phyloP scores from a whole-genome alignment of 2,113 vertebrate genomes.

The Accipiter virgatus region DNA sequence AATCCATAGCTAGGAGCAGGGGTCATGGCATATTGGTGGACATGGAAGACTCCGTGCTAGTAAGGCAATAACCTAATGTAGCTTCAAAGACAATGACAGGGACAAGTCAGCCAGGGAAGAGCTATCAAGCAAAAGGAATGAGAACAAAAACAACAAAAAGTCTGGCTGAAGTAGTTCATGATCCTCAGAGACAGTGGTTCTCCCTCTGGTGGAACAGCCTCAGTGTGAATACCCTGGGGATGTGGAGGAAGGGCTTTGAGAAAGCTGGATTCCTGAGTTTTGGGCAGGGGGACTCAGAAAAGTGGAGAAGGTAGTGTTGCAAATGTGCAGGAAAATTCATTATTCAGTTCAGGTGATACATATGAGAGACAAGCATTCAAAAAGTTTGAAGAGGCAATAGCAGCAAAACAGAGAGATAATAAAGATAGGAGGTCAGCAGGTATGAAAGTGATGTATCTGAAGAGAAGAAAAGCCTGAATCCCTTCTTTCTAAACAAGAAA shows the following conservation, averaged over 20 bases:
- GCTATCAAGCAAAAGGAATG: neutral
- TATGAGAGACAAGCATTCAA: neutral
- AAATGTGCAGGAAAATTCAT: neutral
- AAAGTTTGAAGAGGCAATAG: neutral
- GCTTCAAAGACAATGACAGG: neutral
- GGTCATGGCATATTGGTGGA: neutral
- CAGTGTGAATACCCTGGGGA: neutral
- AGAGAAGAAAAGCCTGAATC: neutral
- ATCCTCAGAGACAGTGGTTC: neutral
- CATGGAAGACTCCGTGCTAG: neutral
- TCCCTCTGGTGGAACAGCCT: neutral
- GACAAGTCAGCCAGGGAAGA: neutral
- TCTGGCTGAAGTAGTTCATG: accelerated
- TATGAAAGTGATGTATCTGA: neutral
- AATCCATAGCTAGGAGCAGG: neutral
- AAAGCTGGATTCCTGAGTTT: neutral
- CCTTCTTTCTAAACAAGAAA: neutral
- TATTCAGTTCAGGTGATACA: neutral
- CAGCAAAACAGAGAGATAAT: neutral
- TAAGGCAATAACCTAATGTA: neutral
- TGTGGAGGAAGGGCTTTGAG: neutral
- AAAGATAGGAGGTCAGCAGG: neutral
- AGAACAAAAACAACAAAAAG: neutral
- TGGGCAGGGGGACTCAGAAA: neutral
- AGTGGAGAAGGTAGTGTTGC: neutral